Base-by-base conservation (phyloP, 2,797 vertebrate species). In the Micropoecilia bifurca region DNA sequence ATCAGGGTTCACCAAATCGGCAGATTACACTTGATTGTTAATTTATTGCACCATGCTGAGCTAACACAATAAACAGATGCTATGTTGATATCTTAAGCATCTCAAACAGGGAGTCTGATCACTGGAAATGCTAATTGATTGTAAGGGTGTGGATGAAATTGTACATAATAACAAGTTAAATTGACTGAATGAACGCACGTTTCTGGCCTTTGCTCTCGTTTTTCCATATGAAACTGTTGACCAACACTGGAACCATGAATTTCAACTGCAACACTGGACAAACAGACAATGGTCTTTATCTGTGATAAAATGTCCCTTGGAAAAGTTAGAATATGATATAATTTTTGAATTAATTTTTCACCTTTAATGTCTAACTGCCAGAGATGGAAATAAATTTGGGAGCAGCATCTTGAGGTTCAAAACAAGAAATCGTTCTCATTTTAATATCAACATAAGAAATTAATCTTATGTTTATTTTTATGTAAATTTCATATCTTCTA, bases 1-100 rank as follows among this genome's bases (percentile, higher is more conserved):
- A 9, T 25, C n/a, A 72, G 76, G 7, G 43, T 18, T 77, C 13
- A 10, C 76, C 18, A 7, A 74, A 41, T 45, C 77, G 79, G 13
- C 59, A 83, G 78, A 85, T 73, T 41, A 82, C 81, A 85, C 75
- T 80, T 89, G 55, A 83, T 92, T 68, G 63, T 87, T 92, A 53
- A 93, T 93, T 95, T 95, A 94, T 94, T 92, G 83, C 28, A 76
- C 72, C 87, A 76, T 80, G 50, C 83, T 82, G 46, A 86, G 55
- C 83, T 81, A 84, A 80, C 80, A 74, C 39, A 76, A 61, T 74
- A 55, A 81, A 69, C n/a, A 22, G 33, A 73, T 81, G 48, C 22
- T 25, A 41, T 73, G 41, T 79, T 43, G 39, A 71, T 78, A 78
- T 77, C 39, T 76, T 80, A 75, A 73, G 78, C 76, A 76, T 86